Percentiles rank a stretch among this genome's conserved stretches.
These are phyloP conservation scores for Helostoma temminkii DNA, from an alignment of 2,797 vertebrate species.

Conservation along the genomic window DNA sequence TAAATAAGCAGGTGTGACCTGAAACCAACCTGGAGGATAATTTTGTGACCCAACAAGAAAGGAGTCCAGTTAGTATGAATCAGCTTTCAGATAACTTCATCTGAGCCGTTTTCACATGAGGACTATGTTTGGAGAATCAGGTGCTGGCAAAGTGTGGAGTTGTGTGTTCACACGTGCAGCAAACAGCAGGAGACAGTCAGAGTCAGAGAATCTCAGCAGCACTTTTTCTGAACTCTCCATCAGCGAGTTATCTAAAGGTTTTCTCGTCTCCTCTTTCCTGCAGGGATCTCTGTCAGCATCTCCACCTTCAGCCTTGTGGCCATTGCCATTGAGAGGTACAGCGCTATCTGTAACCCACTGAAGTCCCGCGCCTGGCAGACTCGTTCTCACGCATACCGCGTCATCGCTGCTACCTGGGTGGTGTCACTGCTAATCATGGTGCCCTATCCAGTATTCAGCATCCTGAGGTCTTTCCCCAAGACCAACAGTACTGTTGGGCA, in stretches of 20 bases:
- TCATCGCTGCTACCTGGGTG: constrained; percentile 92
- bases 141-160: too few relatives aligned
- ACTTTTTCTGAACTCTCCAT: neutral
- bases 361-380: constrained; percentile 96
- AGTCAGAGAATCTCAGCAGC: too few relatives aligned
- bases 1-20: too few relatives aligned
- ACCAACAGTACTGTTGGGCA: constrained; percentile 65
- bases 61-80: too few relatives aligned
- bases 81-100: too few relatives aligned
- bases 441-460: constrained; percentile 91
- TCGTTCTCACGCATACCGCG: constrained; percentile 92
- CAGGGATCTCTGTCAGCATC: constrained; percentile 94
- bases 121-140: too few relatives aligned
- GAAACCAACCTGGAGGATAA: too few relatives aligned
- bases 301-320: constrained; percentile 97
- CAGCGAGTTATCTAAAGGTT: neutral
- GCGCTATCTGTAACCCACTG: constrained; percentile 95
- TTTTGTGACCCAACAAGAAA: too few relatives aligned
- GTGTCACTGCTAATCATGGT: constrained; percentile 91
- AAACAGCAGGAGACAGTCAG: too few relatives aligned
- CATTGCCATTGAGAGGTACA: constrained; percentile 95
- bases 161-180: too few relatives aligned
- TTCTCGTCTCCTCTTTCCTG: neutral
- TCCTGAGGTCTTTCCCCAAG: constrained; percentile 65
- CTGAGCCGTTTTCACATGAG: too few relatives aligned